Evolutionary conservation across 2,888 invertebrate genomes (phyloP), one percentile per base, ranked within the genome.

Genomic region (Noctua pronuba): DNA sequence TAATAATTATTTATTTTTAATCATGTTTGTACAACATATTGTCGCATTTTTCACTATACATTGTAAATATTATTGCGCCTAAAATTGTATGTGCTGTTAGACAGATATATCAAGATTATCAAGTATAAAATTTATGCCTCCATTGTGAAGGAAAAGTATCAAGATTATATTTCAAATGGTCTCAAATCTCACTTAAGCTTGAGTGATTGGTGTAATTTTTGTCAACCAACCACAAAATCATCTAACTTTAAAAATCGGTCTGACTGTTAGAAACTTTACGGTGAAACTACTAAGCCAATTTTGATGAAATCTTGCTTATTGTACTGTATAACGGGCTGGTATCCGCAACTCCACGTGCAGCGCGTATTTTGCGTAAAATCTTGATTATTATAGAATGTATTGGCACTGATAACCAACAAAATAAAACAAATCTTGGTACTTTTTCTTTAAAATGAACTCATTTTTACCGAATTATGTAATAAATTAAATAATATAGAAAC

Each of bases 1-100:
- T 68, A 49, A 62, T 82, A 68, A 71, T 44, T 81, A 80, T 80
- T 83, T 81, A 86, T 78, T 77, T 82, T 68, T 85, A 80, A 85
- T 69, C 75, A 68, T 79, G 28, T 70, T 72, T 69, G 31, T 75
- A 80, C 80, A 67, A 74, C 73, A 49, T 70, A 52, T 28, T 70
- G 6, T 76, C 70, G 78, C 74, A 83, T 85, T 83, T 21, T 86
- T 86, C 65, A 72, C 78, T 79, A 69, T 52, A 66, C 64, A 72
- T 79, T 88, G 83, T 88, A 83, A 85, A 88, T 86, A 83, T 73
- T 21, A 65, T 44, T 8, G 62, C 66, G 74, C 75, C 80, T 77
- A 65, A 80, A 87, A 69, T 62, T 74, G 13, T 75, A 77, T 80
- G 73, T 73, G 66, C 65, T 77, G 71, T 84, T 52, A n/a, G 74